phyloP scores from a whole-genome alignment of 2,797 vertebrate genomes.

The Hypotaenidia okinawae region DNA sequence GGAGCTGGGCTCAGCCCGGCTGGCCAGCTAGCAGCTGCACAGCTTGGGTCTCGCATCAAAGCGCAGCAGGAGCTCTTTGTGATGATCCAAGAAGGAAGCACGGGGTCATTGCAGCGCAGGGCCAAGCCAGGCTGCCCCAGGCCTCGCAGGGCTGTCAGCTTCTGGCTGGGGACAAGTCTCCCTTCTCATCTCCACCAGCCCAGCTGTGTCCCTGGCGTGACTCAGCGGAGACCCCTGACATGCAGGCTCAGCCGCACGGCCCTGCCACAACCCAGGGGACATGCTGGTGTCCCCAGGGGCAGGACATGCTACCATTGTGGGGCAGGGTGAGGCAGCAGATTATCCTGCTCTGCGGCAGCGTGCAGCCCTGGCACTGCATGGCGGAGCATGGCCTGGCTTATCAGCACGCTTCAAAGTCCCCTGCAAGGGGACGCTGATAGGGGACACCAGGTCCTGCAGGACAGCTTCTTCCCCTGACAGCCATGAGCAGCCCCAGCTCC shows the following conservation, averaged over 20 bases:
- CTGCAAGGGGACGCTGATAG: neutral
- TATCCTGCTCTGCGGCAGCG: neutral
- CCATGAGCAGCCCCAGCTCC: neutral
- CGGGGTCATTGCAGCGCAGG: accelerated
- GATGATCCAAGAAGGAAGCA: accelerated
- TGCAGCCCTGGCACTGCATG: accelerated
- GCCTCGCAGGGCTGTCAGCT: neutral
- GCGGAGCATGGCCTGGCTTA: neutral
- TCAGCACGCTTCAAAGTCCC: neutral
- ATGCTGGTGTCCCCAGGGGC: no score
- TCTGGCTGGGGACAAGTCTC: neutral
- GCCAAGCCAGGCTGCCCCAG: neutral
- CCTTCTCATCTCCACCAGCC: neutral
- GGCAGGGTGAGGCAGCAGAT: neutral
- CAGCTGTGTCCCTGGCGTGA: neutral
- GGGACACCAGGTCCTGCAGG: accelerated
- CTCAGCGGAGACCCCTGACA: neutral
- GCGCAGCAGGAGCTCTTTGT: neutral
- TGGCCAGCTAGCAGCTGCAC: accelerated
- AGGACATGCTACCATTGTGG: accelerated
- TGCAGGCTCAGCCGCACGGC: neutral
- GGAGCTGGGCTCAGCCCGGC: neutral
- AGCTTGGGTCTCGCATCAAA: neutral
- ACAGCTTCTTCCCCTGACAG: neutral
- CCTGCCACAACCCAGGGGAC: neutral